Evolutionary conservation across 1,140 invertebrate genomes (phyloP), one percentile per base, ranked within the genome.

Genomic region (Zaprionus tsacasi): DNA sequence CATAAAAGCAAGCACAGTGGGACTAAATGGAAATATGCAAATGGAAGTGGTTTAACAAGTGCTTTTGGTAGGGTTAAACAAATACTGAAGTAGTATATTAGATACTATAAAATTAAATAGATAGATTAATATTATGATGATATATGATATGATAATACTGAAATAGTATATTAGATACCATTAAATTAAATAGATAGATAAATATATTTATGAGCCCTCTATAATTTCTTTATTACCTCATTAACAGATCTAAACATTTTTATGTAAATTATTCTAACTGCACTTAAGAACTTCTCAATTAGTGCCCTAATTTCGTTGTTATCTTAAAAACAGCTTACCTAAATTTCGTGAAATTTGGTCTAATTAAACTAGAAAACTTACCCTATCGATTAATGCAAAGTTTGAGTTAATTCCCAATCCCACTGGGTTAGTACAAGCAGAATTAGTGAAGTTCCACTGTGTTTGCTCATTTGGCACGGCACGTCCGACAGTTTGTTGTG

Each of bases 401-500:
- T 8, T 35, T 8, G 10, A 15, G 6, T 45, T 15, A 10, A 10
- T 45, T 15, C 8, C 0, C 3, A 45, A 6, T 50, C 11, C 45
- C 45, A 50, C 10, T 48, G 17, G 3, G 17, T 4, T 10, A 17
- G 12, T 50, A 25, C 10, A 11, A 25, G 45, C 17, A 4, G 5
- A 12, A 25, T 8, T 70, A 71, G 33, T 63, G 36, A 30, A 57
- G 61, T 65, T 61, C 17, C 35, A 50, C 52, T 35, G 30, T 70
- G 25, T 17, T 25, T 60, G 40, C 40, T 45, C 40, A 45, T 45
- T 45, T 45, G n/a, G 40, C 40, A 45, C 40, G 64, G 67, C 82
- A 86, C 81, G 81, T 85, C 61, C 78, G 25, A 54, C 43, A 52
- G 48, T 38, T 56, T 68, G 66, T 54, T 57, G 43, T 55, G 73